phyloP scores from a whole-genome alignment of 2,888 invertebrate genomes.

The Gerris lacustris region DNA sequence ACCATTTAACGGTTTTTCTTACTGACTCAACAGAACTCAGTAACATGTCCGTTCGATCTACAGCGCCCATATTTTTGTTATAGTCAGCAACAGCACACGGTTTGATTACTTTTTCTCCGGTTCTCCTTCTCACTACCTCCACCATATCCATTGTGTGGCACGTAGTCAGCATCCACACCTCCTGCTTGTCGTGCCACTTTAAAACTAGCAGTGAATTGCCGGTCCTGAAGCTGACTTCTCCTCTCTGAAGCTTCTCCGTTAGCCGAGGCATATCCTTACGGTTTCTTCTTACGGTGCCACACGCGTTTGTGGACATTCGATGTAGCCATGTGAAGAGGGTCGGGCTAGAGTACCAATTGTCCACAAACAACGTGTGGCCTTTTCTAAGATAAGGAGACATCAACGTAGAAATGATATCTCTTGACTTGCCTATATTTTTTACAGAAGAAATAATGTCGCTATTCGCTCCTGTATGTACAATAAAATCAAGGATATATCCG shows the following conservation, averaged over 20 bases:
- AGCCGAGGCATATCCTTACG: conserved; percentile 30
- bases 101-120: conserved; percentile 27
- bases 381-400: too few relatives aligned
- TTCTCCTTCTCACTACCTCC: conserved; percentile 19
- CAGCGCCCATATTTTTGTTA: conserved; percentile 31
- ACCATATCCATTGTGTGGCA: conserved; percentile 26
- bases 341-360: conserved; percentile 24
- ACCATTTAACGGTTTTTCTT: conserved; percentile 19
- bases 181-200: conserved; percentile 33
- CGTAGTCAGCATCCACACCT: conserved; percentile 30
- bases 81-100: conserved; percentile 32
- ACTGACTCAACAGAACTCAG: conserved; percentile 25
- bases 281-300: conserved; percentile 19
- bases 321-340: conserved; percentile 18
- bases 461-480: too few relatives aligned
- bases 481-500: too few relatives aligned
- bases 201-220: conserved; percentile 23
- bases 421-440: too few relatives aligned
- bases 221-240: conserved; percentile 9
- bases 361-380: conserved; percentile 20
- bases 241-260: conserved; percentile 22
- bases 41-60: conserved; percentile 31
- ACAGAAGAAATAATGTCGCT: too few relatives aligned
- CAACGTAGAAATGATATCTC: too few relatives aligned
- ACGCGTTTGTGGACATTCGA: conserved; percentile 25